Evolutionary conservation across 1,140 invertebrate genomes (phyloP).

Genomic region (Lasaia peninsularis): DNA sequence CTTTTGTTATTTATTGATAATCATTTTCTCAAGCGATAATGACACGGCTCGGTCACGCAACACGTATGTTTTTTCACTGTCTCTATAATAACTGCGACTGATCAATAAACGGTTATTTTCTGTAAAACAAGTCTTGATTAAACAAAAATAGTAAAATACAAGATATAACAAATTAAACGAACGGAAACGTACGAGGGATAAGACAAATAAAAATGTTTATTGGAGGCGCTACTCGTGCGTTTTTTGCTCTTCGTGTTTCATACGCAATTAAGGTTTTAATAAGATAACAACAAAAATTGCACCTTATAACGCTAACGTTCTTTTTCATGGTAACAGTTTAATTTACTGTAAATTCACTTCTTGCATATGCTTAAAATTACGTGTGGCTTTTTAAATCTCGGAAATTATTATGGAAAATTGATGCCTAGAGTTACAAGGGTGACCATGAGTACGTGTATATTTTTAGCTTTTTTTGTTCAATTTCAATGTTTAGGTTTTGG

Average conservation of each 20-base stretch:
- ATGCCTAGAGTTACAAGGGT: too few relatives aligned
- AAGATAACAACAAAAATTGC: conserved; percentile 12
- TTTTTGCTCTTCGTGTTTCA: conserved; percentile 3
- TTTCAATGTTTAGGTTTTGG: too few relatives aligned
- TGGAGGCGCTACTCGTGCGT: conserved; percentile 4
- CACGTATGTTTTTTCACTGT: conserved; percentile 21
- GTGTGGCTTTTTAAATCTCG: too few relatives aligned
- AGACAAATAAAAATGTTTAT: conserved; percentile 12
- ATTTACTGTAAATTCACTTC: neutral
- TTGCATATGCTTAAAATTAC: too few relatives aligned
- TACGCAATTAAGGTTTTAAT: conserved; percentile 7
- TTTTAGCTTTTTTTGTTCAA: too few relatives aligned
- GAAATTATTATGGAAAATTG: too few relatives aligned
- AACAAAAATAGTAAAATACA: conserved; percentile 14
- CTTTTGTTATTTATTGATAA: conserved; percentile 50
- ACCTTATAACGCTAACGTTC: conserved; percentile 1
- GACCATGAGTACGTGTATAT: too few relatives aligned
- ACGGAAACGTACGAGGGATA: conserved; percentile 5
- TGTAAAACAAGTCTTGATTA: conserved; percentile 16
- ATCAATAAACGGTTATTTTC: conserved; percentile 8
- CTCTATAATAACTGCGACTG: conserved; percentile 2
- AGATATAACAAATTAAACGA: conserved; percentile 12
- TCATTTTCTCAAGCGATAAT: conserved; percentile 53
- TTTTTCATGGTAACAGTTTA: neutral
- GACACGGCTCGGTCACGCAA: conserved; percentile 33